Conservation (phyloP, 2,113 vertebrate genomes). For the Antennarius striatus region DNA sequence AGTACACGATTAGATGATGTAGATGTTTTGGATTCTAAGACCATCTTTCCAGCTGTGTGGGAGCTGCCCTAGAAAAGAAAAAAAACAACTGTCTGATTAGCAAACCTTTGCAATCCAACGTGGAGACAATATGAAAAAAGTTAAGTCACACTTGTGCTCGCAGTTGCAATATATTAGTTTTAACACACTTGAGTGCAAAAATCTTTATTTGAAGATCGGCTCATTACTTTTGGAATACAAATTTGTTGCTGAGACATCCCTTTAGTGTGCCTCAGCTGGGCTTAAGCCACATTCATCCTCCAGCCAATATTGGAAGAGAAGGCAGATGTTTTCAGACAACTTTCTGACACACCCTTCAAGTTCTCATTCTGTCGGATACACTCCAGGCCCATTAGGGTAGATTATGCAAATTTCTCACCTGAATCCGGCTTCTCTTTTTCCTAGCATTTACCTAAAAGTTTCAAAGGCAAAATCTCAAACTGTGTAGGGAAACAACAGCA, state of each 20-base stretch:
- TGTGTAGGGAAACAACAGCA: conserved; percentile 40
- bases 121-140: too few species aligned
- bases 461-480: conserved; percentile 14
- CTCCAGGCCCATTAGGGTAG: neutral
- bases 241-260: conserved; percentile 4
- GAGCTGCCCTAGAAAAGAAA: too few species aligned
- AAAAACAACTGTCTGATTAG: neutral
- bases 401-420: conserved; percentile 24
- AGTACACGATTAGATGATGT: neutral
- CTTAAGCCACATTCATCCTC: conserved; percentile 8
- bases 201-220: neutral
- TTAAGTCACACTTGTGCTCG: too few species aligned
- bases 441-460: conserved; percentile 13
- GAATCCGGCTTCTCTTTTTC: conserved; percentile 32
- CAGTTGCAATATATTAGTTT: neutral
- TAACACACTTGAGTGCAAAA: neutral
- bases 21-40: neutral
- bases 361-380: neutral
- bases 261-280: conserved; percentile 6
- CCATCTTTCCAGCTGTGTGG: neutral
- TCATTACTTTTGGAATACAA: neutral
- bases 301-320: conserved; percentile 31
- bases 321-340: conserved; percentile 49
- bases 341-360: conserved; percentile 52
- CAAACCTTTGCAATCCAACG: neutral